Conservation (phyloP, 2,888 invertebrate genomes). For the Monopis laevigella region DNA sequence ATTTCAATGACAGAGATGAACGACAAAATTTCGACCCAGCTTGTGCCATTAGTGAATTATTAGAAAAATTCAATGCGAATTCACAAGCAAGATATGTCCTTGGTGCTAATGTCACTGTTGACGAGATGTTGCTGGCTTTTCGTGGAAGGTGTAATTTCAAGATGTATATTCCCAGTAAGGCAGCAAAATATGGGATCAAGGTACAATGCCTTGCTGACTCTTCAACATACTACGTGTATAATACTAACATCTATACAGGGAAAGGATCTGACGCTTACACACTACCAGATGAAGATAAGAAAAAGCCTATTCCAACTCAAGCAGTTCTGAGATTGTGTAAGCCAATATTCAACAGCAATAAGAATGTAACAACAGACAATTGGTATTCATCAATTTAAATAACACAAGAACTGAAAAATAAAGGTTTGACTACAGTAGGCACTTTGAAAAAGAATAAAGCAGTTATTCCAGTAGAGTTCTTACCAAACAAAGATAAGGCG, state of each 20-base stretch:
- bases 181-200: slow-evolving; percentile 5
- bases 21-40: not conserved
- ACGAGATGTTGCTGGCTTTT: slow-evolving; percentile 23
- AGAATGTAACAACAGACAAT: slow-evolving; percentile 26
- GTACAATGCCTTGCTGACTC: slow-evolving; percentile 6
- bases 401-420: slow-evolving; percentile 17
- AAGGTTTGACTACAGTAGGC: slow-evolving; percentile 20
- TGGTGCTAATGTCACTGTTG: slow-evolving; percentile 22
- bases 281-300: not conserved
- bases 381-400: slow-evolving; percentile 18
- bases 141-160: slow-evolving; percentile 22
- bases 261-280: not conserved
- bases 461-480: slow-evolving; percentile 15
- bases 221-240: not conserved
- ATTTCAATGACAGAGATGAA: not conserved
- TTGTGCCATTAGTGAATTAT: too few species aligned
- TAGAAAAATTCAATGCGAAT: too few species aligned
- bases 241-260: not conserved
- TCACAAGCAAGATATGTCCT: slow-evolving; percentile 17
- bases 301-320: not conserved
- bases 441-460: slow-evolving; percentile 21
- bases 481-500: slow-evolving; percentile 8
- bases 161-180: slow-evolving; percentile 22
- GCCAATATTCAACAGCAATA: slow-evolving; percentile 14
- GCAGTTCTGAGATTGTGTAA: not conserved